These are phyloP conservation scores for Hydropsyche tenuis DNA, from an alignment of 1,140 invertebrate genomes.

Conservation along the genomic window DNA sequence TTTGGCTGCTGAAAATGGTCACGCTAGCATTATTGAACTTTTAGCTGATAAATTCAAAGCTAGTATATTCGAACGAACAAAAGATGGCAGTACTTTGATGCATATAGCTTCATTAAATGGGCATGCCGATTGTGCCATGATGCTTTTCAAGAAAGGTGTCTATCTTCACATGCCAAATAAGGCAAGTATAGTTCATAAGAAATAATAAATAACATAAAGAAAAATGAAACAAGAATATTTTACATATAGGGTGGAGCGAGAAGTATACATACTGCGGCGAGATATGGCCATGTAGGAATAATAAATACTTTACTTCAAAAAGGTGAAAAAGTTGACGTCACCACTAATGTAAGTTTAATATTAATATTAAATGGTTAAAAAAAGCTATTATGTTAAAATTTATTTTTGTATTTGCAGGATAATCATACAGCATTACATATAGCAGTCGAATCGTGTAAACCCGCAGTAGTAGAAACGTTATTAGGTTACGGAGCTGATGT, in stretches of 20 bases:
- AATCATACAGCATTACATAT: constrained; percentile 98
- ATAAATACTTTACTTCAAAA: constrained; percentile 95
- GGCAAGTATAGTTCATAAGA: constrained; percentile 63
- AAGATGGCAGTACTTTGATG: constrained; percentile 98
- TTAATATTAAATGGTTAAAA: constrained; percentile 21
- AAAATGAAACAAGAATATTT: background rate
- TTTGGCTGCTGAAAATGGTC: constrained; percentile 95
- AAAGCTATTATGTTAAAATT: background rate
- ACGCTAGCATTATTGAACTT: constrained; percentile 93
- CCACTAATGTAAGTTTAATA: constrained; percentile 80
- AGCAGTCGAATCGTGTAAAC: constrained; percentile 95
- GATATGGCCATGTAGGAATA: constrained; percentile 94
- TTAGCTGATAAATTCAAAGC: constrained; percentile 98
- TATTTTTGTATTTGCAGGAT: constrained; percentile 69
- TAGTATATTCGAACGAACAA: constrained; percentile 91
- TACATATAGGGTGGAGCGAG: constrained; percentile 76
- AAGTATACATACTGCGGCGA: constrained; percentile 91
- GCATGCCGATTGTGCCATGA: constrained; percentile 97
- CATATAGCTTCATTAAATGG: constrained; percentile 96
- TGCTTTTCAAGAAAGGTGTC: constrained; percentile 98
- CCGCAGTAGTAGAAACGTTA: constrained; percentile 94
- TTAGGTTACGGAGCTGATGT: constrained; percentile 97
- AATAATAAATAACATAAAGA: background rate
- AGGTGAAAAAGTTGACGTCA: constrained; percentile 94
- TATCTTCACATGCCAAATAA: constrained; percentile 99